A percentile compares a stretch with the other conserved stretches of the same genome.
Conservation (phyloP, 2,888 invertebrate genomes). For the Coelopa pilipes region DNA sequence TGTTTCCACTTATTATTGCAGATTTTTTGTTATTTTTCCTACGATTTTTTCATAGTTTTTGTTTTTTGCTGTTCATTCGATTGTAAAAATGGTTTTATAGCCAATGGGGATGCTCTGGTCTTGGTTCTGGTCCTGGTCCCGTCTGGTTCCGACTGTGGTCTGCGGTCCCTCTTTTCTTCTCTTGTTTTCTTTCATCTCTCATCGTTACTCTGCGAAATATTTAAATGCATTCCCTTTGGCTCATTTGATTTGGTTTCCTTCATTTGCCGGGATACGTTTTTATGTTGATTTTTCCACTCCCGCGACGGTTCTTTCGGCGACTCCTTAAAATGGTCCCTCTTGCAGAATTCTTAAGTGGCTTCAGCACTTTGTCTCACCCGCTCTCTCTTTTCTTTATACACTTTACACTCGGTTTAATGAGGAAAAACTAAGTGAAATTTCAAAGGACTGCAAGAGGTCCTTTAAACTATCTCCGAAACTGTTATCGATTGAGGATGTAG, state of each 20-base stretch:
- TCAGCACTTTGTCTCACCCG: neutral
- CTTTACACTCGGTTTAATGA: too few species aligned
- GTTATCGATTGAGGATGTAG: too few species aligned
- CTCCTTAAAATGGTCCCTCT: neutral
- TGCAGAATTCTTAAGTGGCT: neutral
- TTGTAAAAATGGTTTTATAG: constrained; percentile 32
- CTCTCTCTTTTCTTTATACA: neutral
- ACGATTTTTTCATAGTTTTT: neutral
- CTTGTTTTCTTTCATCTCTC: neutral
- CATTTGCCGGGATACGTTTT: constrained; percentile 23
- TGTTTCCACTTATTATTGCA: too few species aligned
- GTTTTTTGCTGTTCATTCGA: neutral
- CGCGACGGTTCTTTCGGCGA: neutral
- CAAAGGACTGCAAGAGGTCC: too few species aligned
- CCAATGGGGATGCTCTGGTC: neutral
- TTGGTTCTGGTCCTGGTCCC: too few species aligned
- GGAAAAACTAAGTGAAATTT: too few species aligned
- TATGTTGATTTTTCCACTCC: constrained; percentile 20
- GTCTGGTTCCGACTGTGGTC: too few species aligned
- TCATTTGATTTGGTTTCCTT: constrained; percentile 36
- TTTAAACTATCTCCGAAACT: too few species aligned
- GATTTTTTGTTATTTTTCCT: neutral
- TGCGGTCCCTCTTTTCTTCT: neutral
- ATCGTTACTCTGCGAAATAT: constrained; percentile 23
- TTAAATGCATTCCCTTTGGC: constrained; percentile 33